Evolutionary conservation across 1,140 invertebrate species (phyloP).

Genomic region (honey bee (Apis mellifera)): Amel_HAv3.1 CM009931.2:25910001-25910500

Average conservation of each 20-base stretch:
- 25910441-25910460: background rate
- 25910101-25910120: conserved; percentile 10
- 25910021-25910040: conserved; percentile 14
- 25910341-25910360: background rate
- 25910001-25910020: conserved; percentile 31
- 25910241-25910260: background rate
- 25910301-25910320: background rate
- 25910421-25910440: background rate
- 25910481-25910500: background rate
- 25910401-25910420: conserved; percentile 16
- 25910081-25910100: background rate
- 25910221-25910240: background rate
- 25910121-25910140: conserved; percentile 24
- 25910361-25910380: background rate
- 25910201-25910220: background rate
- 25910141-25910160: conserved; percentile 32
- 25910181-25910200: conserved; percentile 18
- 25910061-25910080: background rate
- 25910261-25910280: background rate
- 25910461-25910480: background rate
- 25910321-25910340: background rate
- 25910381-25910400: conserved; percentile 5
- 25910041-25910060: background rate
- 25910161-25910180: conserved; percentile 38
- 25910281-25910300: background rate